Base-by-base conservation (phyloP, 2,888 invertebrate genomes). In the Thalpophila matura region DNA sequence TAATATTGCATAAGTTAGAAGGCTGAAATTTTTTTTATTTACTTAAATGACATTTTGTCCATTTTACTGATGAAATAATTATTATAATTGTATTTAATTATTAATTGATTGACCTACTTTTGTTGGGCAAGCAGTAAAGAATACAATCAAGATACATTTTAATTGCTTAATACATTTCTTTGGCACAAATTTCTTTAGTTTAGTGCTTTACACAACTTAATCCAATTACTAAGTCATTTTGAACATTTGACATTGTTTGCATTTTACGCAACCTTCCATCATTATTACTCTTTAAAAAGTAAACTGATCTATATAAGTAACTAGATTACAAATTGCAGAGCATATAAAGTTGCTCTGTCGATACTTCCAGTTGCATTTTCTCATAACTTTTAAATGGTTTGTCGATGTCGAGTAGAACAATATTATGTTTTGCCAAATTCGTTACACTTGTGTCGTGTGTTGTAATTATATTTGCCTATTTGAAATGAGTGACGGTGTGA, bases 21-120 rank as follows among this genome's bases (percentile, higher is more conserved):
- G 84, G 85, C 85, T 87, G 86, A 85, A 75, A 74, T 73, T 75
- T 75, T 72, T 79, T 74, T 80, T 78, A 74, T 76, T 77, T 82
- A 81, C 79, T 81, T 82, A 80, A 81, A 81, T 81, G 79, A 79
- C 79, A 71, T 75, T 81, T 80, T 81, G 77, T 74, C 72, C 73
- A 73, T 77, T 75, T 75, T 72, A 66, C 58, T 68, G 51, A 67
- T 77, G 67, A 71, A 74, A 60, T 78, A 71, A 66, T 71, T 66
- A 72, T 54, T 49, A 46, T 70, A 63, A 71, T 74, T 68, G 47
- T 67, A 58, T 75, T 24, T 58, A 42, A 50, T 71, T 67, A 54
- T 70, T 61, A 20, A 67, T 57, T 69, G 54, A 45, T 61, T 75
- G 40, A 54, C 43, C 16, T 63, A 35, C 42, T 53, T 64, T 63